A percentile compares a stretch with the other conserved stretches of the same genome.
Conservation (phyloP, 1,140 invertebrate genomes). For the Penaeus vannamei region DNA sequence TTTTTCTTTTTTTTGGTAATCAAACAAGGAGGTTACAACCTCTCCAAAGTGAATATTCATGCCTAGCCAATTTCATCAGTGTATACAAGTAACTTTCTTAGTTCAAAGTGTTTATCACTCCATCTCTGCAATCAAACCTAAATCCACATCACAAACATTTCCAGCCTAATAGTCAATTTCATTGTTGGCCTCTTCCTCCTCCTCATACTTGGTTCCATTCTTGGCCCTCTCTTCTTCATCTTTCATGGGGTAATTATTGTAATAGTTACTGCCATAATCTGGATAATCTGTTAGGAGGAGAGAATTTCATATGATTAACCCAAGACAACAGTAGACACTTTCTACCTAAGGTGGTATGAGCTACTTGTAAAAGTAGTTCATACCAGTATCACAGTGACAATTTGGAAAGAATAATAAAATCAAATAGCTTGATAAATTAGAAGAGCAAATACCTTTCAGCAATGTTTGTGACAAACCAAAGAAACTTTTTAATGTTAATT, state of each 20-base stretch:
- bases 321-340: background rate
- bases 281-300: slow-evolving; percentile 63
- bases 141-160: background rate
- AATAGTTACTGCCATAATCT: slow-evolving; percentile 58
- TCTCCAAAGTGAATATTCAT: too few species aligned
- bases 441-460: background rate
- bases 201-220: slow-evolving; percentile 67
- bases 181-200: slow-evolving; percentile 62
- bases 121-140: too few species aligned
- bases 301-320: background rate
- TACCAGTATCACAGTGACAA: too few species aligned
- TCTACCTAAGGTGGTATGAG: background rate
- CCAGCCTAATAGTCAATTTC: slow-evolving; percentile 67
- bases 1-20: too few species aligned
- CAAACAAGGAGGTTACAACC: too few species aligned
- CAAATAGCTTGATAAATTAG: too few species aligned
- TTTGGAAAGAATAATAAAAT: too few species aligned
- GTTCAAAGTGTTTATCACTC: too few species aligned
- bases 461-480: background rate
- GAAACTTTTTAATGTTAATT: background rate
- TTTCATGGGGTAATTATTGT: slow-evolving; percentile 68
- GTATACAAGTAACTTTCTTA: too few species aligned
- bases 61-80: too few species aligned
- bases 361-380: too few species aligned
- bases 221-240: slow-evolving; percentile 67